Evolutionary conservation across 2,888 invertebrate genomes (phyloP).

Genomic region (Tubulanus polymorphus): DNA sequence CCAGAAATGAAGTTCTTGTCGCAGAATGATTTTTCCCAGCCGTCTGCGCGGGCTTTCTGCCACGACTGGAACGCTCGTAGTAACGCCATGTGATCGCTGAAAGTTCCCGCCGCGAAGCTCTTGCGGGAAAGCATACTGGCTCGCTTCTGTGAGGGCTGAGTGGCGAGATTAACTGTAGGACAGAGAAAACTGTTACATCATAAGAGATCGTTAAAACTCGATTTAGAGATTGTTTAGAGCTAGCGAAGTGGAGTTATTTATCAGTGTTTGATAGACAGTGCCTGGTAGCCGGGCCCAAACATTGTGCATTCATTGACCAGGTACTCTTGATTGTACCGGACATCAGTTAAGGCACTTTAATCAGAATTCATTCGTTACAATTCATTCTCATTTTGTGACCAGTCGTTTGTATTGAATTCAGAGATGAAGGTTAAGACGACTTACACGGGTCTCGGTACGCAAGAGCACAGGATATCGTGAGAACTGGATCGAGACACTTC

Average conservation of each 20-base stretch:
- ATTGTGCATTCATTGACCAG: neutral
- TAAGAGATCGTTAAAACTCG: neutral
- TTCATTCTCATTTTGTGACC: too few species aligned
- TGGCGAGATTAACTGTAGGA: conserved; percentile 61
- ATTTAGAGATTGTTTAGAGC: neutral
- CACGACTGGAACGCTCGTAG: conserved; percentile 67
- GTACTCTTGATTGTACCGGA: neutral
- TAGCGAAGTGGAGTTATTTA: conserved; percentile 3
- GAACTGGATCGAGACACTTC: conserved; percentile 86
- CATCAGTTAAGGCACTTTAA: too few species aligned
- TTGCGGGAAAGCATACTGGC: conserved; percentile 65
- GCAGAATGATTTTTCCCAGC: conserved; percentile 69
- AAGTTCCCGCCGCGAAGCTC: conserved; percentile 70
- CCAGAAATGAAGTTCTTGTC: conserved; percentile 71
- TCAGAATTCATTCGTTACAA: too few species aligned
- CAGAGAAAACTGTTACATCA: neutral
- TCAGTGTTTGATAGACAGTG: neutral
- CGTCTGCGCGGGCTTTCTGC: conserved; percentile 69
- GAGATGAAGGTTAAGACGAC: too few species aligned
- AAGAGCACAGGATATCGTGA: conserved; percentile 83
- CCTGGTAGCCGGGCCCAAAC: too few species aligned
- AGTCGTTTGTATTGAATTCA: too few species aligned
- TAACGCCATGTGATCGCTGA: conserved; percentile 86
- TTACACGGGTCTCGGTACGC: conserved; percentile 66
- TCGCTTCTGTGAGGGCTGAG: conserved; percentile 62